Base-by-base conservation (phyloP, 1,140 invertebrate genomes). In the Drosophila suzukii region DNA sequence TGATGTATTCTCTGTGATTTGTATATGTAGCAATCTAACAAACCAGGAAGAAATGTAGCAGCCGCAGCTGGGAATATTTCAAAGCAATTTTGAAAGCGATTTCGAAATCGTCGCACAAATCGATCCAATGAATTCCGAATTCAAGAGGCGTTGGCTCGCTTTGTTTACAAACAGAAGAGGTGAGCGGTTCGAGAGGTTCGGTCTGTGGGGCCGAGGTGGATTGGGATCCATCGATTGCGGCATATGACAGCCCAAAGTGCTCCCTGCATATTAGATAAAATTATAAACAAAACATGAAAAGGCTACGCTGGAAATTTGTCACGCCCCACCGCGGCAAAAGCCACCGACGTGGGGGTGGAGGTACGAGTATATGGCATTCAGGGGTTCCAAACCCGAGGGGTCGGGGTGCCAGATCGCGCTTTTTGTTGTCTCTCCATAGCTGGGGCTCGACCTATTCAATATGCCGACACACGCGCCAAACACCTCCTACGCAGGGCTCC, bases 401-500 rank as follows among this genome's bases (percentile, higher is more conserved):
- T 13, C 17, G 10, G 30, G 57, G 34, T 24, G 66, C 74, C 49
- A 68, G 78, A 82, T 88, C 83, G 75, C 83, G 49, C 47, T 62
- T 66, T 74, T 72, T 84, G 81, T 63, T 71, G 67, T 77, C 78
- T 81, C 72, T 50, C 82, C 79, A 73, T 79, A 88, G 67, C 75
- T 83, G 79, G 79, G 78, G 83, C 66, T 88, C 83, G 83, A 86
- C 79, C 83, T 88, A 88, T 86, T 86, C 83, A 86, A 88, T 88
- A 88, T 86, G 79, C 83, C 81, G 84, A 83, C 83, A 88, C 84
- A 89, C 83, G 83, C 83, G 83, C 84, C 83, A 89, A 76, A 89
- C 83, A 89, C 83, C 83, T 89, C 83, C 83, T 88, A 88, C 83
- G 79, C 75, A 60, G 65, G 65, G 58, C 65, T 50, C 60, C 17